These are phyloP conservation scores for Clytia hemisphaerica DNA, from an alignment of 30 jellyfish, hydroid and myxozoan genomes.

Conservation along the genomic window DNA sequence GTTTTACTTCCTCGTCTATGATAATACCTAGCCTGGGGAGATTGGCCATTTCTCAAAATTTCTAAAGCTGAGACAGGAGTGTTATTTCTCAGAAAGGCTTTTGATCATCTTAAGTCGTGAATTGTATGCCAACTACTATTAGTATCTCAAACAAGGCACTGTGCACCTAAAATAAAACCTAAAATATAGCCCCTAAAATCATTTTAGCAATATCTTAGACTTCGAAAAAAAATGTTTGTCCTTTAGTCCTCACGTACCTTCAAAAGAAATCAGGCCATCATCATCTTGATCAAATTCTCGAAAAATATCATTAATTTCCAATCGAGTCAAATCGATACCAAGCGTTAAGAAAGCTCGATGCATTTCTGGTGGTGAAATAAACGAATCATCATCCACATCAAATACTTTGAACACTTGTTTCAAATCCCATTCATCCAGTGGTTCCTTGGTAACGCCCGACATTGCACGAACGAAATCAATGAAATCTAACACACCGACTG, in stretches of 20 bases:
- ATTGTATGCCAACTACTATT: too few species aligned
- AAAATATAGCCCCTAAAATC: too few species aligned
- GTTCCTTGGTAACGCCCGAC: neutral
- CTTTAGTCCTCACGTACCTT: constrained; percentile 7
- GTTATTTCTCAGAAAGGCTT: too few species aligned
- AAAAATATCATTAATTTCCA: neutral
- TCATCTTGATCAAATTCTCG: neutral
- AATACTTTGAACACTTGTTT: constrained; percentile 4
- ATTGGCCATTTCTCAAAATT: too few species aligned
- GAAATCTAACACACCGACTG: neutral
- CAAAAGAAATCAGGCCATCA: neutral
- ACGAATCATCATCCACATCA: constrained; percentile 3
- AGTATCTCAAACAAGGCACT: too few species aligned
- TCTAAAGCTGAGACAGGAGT: too few species aligned
- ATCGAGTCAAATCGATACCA: constrained; percentile 2
- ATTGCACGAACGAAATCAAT: neutral
- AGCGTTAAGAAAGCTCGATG: constrained; percentile 11
- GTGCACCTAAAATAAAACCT: too few species aligned
- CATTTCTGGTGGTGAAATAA: constrained; percentile 16
- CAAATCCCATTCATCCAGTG: constrained; percentile 7
- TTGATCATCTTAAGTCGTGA: too few species aligned
- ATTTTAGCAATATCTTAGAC: too few species aligned
- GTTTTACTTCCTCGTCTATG: too few species aligned
- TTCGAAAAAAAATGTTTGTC: too few species aligned
- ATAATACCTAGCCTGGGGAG: too few species aligned